These are phyloP conservation scores for Passer montanus DNA, from an alignment of 2,113 vertebrate genomes.

Conservation along the genomic window DNA sequence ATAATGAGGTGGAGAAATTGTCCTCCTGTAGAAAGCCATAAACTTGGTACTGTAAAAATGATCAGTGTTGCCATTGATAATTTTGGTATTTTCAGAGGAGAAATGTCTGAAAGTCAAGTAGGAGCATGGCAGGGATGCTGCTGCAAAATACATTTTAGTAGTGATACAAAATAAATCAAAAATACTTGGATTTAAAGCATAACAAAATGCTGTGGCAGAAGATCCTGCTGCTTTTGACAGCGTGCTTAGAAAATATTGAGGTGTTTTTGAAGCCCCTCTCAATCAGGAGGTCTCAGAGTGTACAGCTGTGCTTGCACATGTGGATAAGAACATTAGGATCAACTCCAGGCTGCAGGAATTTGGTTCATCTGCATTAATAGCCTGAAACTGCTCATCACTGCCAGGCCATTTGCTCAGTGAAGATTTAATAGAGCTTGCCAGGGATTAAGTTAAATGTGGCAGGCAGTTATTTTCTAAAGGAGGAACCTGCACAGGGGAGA, in stretches of 20 bases:
- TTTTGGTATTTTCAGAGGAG: not conserved
- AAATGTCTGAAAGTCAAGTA: not conserved
- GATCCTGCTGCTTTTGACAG: not conserved
- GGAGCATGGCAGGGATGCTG: not conserved
- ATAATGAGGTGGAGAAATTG: not conserved
- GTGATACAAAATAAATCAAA: not conserved
- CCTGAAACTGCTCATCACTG: not conserved
- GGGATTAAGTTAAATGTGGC: not conserved
- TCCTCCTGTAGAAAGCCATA: not conserved
- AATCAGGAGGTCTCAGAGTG: not conserved
- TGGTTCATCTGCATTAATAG: not conserved
- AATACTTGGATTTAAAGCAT: not conserved
- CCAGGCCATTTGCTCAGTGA: not conserved
- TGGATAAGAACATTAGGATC: not conserved
- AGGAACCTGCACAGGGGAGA: not conserved
- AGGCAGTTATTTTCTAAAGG: not conserved
- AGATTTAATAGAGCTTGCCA: not conserved
- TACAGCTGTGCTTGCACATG: not conserved
- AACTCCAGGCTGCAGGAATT: not conserved
- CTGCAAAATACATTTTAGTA: conserved; percentile 43
- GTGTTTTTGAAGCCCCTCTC: not conserved
- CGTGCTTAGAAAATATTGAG: not conserved
- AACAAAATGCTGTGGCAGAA: not conserved
- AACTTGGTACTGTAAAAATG: not conserved
- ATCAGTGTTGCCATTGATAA: not conserved